Evolutionary conservation across 2,113 vertebrate genomes (phyloP), one percentile per base, ranked within the genome.

Genomic region (Oryctolagus cuniculus): DNA sequence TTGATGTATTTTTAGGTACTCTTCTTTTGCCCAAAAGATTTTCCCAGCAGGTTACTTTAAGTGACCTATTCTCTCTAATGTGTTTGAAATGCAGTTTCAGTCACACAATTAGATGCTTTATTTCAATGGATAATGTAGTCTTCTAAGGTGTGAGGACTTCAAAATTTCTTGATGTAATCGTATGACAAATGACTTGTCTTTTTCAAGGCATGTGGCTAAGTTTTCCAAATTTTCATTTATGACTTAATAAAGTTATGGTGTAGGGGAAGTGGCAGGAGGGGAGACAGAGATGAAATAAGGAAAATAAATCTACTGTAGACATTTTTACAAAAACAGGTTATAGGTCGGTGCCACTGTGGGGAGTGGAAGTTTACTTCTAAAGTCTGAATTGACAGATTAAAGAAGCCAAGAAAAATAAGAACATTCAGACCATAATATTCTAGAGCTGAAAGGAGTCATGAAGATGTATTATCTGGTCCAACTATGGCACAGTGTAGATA

Each of bases 401-500:
- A 91, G 67, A 87, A 73, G 55, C 38, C 55, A 64, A 83, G 69
- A 53, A 84, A 91, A 91, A 78, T 29, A 36, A 90, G 64, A 93
- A 67, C 73, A 34, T 75, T 82, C 51, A 49, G 66, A 80, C 27
- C 17, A 88, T 64, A 75, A 83, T 77, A 90, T 34, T 75, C 89
- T 38, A 89, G 53, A 89, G 87, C 74, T 86, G 61, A 94, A 89
- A 78, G 79, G 53, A 93, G 27, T 31, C 80, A 81, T 4, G 38
- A 89, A 77, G 63, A 64, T 34, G 4, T 78, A 87, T 91, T 78
- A 89, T 88, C 73, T 86, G 61, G 70, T 73, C 85, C 91, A 94
- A 89, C 58, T 67, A 86, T 93, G 91, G 96, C 90, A 91, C 89
- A 83, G 34, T 31, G 8, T 64, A 70, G 29, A 64, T 94, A 89